Conservation (phyloP, 1,140 invertebrate species). For the Drosophila aff. region DNA sequence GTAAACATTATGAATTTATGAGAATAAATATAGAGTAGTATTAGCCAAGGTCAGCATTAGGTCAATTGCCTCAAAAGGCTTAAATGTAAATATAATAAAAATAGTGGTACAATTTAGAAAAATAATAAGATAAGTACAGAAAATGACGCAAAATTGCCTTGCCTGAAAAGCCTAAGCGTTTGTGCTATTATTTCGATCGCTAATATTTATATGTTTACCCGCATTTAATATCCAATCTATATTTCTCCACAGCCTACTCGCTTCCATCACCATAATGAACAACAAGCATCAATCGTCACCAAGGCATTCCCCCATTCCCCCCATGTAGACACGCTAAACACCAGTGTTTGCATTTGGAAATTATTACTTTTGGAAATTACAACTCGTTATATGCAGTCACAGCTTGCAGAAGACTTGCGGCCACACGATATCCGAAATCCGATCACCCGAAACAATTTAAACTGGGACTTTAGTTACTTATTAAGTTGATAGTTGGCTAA, state of each 20-base stretch:
- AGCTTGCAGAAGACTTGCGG: slow-evolving; percentile 31
- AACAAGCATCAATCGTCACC: slow-evolving; percentile 52
- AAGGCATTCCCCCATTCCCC: slow-evolving; percentile 74
- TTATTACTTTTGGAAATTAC: slow-evolving; percentile 73
- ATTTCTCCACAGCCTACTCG: slow-evolving; percentile 16
- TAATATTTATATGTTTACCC: not conserved
- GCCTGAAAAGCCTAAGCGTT: too few relatives aligned
- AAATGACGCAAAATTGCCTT: too few relatives aligned
- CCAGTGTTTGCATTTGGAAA: slow-evolving; percentile 54
- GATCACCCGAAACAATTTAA: slow-evolving; percentile 48
- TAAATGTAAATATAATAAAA: not conserved
- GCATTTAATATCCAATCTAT: not conserved
- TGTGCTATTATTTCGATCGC: not conserved
- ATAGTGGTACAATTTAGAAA: not conserved
- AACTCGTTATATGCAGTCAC: slow-evolving; percentile 64
- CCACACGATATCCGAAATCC: slow-evolving; percentile 10
- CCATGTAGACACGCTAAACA: slow-evolving; percentile 39
- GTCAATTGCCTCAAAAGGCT: not conserved
- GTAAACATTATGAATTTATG: not conserved
- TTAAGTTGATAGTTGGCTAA: slow-evolving; percentile 50
- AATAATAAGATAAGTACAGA: too few relatives aligned
- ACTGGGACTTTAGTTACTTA: slow-evolving; percentile 79
- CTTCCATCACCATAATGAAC: slow-evolving; percentile 40
- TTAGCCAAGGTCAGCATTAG: too few relatives aligned
- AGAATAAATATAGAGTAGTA: not conserved